Conservation (phyloP, 2,888 invertebrate species). For the Volucella inanis region DNA sequence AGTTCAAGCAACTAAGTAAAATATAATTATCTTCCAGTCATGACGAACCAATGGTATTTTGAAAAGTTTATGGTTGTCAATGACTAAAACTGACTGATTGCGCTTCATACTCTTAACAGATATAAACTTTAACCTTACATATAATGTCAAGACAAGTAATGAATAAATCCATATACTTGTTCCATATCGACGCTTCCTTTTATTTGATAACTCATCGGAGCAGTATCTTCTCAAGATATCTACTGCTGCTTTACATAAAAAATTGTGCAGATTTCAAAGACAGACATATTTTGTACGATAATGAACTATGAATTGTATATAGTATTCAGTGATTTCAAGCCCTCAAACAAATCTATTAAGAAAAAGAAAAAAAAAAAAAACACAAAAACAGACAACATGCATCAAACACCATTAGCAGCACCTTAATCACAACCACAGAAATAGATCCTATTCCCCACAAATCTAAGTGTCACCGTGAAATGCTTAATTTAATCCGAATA, state of each 20-base stretch:
- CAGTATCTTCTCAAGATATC: too few relatives aligned
- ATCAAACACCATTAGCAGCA: constrained; percentile 26
- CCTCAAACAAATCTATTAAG: too few relatives aligned
- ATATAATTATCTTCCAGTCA: too few relatives aligned
- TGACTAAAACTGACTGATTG: background rate
- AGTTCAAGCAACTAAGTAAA: background rate
- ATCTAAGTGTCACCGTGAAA: constrained; percentile 50
- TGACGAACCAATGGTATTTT: background rate
- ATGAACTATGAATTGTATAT: too few relatives aligned
- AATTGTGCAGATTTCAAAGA: too few relatives aligned
- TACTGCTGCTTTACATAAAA: too few relatives aligned
- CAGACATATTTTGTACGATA: too few relatives aligned
- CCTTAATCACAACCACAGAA: constrained; percentile 32
- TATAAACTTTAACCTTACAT: constrained; percentile 3
- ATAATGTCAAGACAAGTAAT: too few relatives aligned
- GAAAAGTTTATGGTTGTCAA: background rate
- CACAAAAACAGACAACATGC: background rate
- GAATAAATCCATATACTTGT: too few relatives aligned
- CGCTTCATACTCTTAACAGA: background rate
- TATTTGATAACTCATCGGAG: too few relatives aligned
- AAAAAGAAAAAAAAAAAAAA: too few relatives aligned
- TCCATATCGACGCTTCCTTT: background rate
- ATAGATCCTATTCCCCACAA: constrained; percentile 34
- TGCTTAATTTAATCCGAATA: constrained; percentile 71
- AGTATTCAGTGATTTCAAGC: too few relatives aligned